Evolutionary conservation across 1,140 invertebrate genomes (phyloP), one percentile per base, ranked within the genome.

Genomic region (Apis dorsata): DNA sequence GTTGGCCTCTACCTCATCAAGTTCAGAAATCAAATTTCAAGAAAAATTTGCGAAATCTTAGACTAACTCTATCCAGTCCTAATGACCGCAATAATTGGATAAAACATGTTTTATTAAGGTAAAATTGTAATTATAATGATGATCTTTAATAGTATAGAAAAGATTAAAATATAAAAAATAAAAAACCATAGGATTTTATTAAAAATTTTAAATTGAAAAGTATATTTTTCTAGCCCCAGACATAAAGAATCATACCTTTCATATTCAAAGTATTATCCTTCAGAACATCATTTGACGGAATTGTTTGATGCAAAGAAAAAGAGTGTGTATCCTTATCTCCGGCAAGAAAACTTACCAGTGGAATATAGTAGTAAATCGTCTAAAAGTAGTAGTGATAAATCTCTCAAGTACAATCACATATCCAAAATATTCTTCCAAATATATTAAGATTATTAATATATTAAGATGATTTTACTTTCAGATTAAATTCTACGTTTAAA

Each of bases 1-100:
- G 83, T 9, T 93, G 92, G 92, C 90, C 91, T 2, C 62, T 90
- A 21, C 83, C 87, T 53, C 74, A 90, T 63, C 84, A 90, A 75
- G 81, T 92, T 71, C 73, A 76, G 34, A 88, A 86, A 53, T 82
- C 88, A 1, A 85, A 71, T n/a, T 57, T 86, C 10, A 88, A 72
- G 66, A 87, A 76, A 12, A 70, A 83, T 19, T 55, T 88, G 0
- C 75, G 79, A 34, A 91, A 89, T 24, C 79, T 90, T 21, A 83
- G 78, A 55, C 19, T 89, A 44, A 89, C 87, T 8, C 59, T 91
- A 57, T 87, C 90, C 3, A 86, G 85, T 70, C 77, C 87, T 4
- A 79, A 73, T 44, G 84, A 90, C 7, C 76, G 87, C 51, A 86
- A 90, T 49, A 73, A 78, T 11, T 92, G 91, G 90, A 83, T 90